Evolutionary conservation across 2,888 invertebrate species (phyloP).

Genomic region (Alviniconcha strummeri): DNA sequence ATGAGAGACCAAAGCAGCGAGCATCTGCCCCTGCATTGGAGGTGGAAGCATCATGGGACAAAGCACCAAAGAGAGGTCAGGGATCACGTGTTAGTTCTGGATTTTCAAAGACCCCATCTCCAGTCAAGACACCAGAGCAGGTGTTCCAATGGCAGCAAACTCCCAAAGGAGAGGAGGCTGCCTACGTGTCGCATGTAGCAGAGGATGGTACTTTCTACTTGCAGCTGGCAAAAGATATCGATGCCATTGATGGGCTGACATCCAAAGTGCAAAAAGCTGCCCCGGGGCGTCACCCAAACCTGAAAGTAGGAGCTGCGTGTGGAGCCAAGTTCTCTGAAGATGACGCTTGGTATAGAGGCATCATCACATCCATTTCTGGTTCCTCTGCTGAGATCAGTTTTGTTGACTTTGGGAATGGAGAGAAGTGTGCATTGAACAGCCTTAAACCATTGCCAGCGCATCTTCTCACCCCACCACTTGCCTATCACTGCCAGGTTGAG

Average conservation of each 20-base stretch:
- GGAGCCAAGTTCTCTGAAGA: slow-evolving; percentile 57
- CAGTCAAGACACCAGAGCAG: slow-evolving; percentile 11
- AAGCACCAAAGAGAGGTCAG: neutral
- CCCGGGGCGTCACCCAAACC: neutral
- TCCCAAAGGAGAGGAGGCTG: slow-evolving; percentile 25
- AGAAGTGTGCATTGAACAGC: slow-evolving; percentile 41
- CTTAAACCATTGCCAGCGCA: slow-evolving; percentile 57
- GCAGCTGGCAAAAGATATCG: slow-evolving; percentile 39
- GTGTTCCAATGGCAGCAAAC: slow-evolving; percentile 12
- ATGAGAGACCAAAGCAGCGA: neutral
- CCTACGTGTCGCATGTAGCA: slow-evolving; percentile 44
- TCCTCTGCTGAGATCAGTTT: slow-evolving; percentile 50
- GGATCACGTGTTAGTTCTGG: neutral
- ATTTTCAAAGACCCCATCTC: too few species aligned
- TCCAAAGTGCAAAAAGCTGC: slow-evolving; percentile 25
- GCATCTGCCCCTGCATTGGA: neutral
- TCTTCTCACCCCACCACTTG: slow-evolving; percentile 58
- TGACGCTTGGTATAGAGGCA: slow-evolving; percentile 61
- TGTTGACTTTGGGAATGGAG: slow-evolving; percentile 64
- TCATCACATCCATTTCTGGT: slow-evolving; percentile 46
- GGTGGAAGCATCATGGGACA: neutral
- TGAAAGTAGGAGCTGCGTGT: slow-evolving; percentile 43
- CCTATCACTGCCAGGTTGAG: slow-evolving; percentile 60
- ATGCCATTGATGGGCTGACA: slow-evolving; percentile 32
- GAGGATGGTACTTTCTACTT: slow-evolving; percentile 46